Evolutionary conservation across 2,888 invertebrate species (phyloP).

Genomic region (Lydus trimaculatus): DNA sequence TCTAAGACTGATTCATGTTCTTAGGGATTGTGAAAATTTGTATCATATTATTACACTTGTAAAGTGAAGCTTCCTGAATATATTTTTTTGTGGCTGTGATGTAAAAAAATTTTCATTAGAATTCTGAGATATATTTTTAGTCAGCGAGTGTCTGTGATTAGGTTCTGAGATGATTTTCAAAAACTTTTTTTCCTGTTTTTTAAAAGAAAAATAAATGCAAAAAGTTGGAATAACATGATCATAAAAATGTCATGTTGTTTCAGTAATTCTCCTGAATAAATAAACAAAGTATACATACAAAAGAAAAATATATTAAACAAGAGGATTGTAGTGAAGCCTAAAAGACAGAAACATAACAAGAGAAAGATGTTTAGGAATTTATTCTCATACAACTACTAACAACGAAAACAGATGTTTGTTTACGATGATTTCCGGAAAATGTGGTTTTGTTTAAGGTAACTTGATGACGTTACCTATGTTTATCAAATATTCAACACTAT

Average conservation of each 20-base stretch:
- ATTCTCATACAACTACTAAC: conserved; percentile 25
- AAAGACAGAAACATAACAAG: conserved; percentile 28
- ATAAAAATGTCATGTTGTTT: conserved; percentile 19
- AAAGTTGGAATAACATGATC: conserved; percentile 7
- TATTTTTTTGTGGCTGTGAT: no score
- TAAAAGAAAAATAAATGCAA: not conserved
- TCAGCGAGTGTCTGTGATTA: not conserved
- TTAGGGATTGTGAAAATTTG: no score
- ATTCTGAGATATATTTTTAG: not conserved
- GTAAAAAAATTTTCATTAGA: not conserved
- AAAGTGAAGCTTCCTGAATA: not conserved
- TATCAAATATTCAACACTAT: conserved; percentile 30
- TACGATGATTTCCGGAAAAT: conserved; percentile 13
- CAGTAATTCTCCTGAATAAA: conserved; percentile 20
- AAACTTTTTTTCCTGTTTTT: not conserved
- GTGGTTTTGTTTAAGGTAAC: conserved; percentile 24
- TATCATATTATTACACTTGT: not conserved
- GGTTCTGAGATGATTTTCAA: not conserved
- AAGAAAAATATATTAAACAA: conserved; percentile 21
- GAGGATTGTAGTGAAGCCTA: conserved; percentile 24
- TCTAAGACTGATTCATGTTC: no score
- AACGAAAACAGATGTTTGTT: conserved; percentile 16
- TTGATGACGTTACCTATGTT: conserved; percentile 25
- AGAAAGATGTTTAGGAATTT: conserved; percentile 31
- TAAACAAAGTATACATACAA: conserved; percentile 20